Percentiles rank a stretch among this genome's conserved stretches.
Evolutionary conservation across 2,113 vertebrate genomes (phyloP).

Genomic region (Mustela lutreola): DNA sequence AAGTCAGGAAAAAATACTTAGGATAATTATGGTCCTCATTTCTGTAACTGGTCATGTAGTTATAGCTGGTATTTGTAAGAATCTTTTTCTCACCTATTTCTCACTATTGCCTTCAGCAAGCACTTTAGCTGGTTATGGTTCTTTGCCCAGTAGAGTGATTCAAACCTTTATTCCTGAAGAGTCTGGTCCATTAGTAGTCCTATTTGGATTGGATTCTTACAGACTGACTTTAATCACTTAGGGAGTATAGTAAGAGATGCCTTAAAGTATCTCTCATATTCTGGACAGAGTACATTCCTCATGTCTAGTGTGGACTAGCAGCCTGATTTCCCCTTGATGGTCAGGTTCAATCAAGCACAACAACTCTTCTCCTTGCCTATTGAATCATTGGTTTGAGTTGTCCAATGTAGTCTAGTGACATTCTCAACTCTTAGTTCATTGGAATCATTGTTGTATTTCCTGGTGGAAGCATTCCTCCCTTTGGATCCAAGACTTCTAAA

Average conservation of each 20-base stretch:
- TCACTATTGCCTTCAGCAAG: background rate
- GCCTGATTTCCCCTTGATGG: background rate
- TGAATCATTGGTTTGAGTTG: background rate
- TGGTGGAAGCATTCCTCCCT: background rate
- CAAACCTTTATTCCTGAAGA: background rate
- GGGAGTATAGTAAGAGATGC: background rate
- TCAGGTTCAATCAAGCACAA: background rate
- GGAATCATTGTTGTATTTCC: background rate
- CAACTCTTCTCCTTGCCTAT: background rate
- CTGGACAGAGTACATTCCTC: background rate
- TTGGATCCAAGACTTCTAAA: background rate
- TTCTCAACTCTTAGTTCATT: background rate
- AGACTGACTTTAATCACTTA: background rate
- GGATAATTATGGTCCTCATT: background rate
- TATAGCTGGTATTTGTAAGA: background rate
- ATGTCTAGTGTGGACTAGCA: background rate
- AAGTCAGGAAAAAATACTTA: background rate
- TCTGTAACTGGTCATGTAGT: background rate
- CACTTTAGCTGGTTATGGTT: background rate
- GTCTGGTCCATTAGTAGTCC: background rate
- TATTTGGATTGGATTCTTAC: background rate
- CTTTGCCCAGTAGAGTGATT: background rate
- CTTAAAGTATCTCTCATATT: background rate
- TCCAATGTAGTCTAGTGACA: background rate
- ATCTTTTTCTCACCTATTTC: background rate